phyloP scores from a whole-genome alignment of 2,797 vertebrate genomes.

The Hippocampus kuda region DNA sequence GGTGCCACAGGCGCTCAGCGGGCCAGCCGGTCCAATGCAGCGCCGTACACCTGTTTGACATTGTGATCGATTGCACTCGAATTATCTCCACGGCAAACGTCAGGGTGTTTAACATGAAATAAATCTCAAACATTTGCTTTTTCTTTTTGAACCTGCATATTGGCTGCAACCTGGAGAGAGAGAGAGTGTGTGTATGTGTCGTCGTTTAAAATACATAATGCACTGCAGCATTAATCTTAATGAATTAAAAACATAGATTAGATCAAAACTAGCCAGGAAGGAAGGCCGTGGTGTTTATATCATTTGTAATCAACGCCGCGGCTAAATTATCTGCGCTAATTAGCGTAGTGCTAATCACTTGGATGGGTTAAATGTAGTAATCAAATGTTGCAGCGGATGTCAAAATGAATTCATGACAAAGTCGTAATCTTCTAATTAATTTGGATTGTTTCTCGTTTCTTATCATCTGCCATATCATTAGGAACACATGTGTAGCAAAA shows the following conservation, averaged over 20 bases:
- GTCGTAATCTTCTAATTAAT: background rate
- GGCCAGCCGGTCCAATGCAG: constrained; percentile 6
- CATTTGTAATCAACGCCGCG: background rate
- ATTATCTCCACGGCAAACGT: constrained; percentile 11
- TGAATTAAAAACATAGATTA: background rate
- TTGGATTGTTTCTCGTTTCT: background rate
- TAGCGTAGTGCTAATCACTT: background rate
- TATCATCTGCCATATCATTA: background rate
- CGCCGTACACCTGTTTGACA: constrained; percentile 10
- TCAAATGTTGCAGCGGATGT: background rate
- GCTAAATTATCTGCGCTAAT: background rate
- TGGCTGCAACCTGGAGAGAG: background rate
- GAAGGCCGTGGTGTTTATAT: background rate
- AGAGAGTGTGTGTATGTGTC: background rate
- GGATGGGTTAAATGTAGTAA: background rate
- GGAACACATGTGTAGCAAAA: too few relatives aligned
- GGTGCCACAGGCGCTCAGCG: constrained; percentile 8
- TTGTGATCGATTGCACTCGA: constrained; percentile 18
- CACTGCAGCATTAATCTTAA: background rate
- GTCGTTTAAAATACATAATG: background rate
- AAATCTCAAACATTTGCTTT: constrained; percentile 1
- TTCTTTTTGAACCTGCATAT: background rate
- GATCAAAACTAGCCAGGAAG: background rate
- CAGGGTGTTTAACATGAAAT: constrained; percentile 8
- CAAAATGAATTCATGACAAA: background rate